Base-by-base conservation (phyloP, 2,888 invertebrate species). In the Ditylenchus weischeri region DNA sequence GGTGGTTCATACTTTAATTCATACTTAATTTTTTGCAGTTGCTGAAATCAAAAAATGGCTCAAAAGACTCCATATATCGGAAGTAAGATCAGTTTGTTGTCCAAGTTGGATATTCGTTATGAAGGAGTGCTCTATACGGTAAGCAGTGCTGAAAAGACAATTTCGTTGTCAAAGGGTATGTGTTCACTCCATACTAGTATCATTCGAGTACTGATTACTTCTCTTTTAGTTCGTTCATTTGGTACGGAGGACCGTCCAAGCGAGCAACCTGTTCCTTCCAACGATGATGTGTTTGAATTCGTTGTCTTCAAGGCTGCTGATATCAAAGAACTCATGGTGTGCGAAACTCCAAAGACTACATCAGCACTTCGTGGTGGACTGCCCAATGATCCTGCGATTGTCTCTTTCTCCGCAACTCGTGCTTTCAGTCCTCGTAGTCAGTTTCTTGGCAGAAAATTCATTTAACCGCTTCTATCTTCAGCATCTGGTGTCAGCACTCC, bases 81-180 rank as follows among this genome's bases (percentile, higher is more conserved):
- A 88, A 94, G 94, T 86, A 95, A 95, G 87, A 98, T 98, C 85
- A 95, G 95, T 88, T 89, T 98, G 84, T 94, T 98, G 88, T 96
- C 96, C 83, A 98, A 96, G 88, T 93, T 96, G 77, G 96, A 96
- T 87, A 98, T 98, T 86, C 90, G 98, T 79, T 98, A 96, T 87
- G 96, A 96, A 88, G 96, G 96, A 83, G 90, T 95, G 86, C 89
- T 98, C 85, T 98, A 95, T 88, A 95, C 96, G 79, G 94, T 98
- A 84, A 96, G 98, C 88, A 92, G 96, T 76, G 90, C 92, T 86
- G 95, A 98, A 89, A 95, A 96, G 86, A 98, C 98, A 83, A 96
- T 98, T 86, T 96, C 98, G 85, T 88, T 98, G 85, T 92, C 96
- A 83, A 94, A 92, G 89, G 96, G 96, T 96, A 89, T 90, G 90